Evolutionary conservation across 1,140 invertebrate species (phyloP), one percentile per base, ranked within the genome.

Genomic region (Campoletis sonorensis): DNA sequence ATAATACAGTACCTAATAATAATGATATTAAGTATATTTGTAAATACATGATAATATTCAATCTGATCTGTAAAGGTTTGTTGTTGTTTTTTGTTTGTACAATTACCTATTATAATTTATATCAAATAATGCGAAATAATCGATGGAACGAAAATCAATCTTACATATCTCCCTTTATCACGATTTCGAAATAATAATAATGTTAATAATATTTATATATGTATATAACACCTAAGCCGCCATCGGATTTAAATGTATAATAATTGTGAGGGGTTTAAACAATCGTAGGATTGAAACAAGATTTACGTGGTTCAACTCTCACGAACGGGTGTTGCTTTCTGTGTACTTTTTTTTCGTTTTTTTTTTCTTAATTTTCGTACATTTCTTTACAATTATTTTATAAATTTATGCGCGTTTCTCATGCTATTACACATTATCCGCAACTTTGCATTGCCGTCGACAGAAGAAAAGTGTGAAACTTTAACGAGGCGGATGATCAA

Each of bases 11-110:
- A 81, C 83, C 82, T 86, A 84, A 86, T 86, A 84, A 85, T 87
- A 86, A 85, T 87, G 83, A 82, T 84, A 83, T 86, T 88, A 87
- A 88, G 83, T 87, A 88, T 88, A 86, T 84, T 71, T 80, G 86
- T 87, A 87, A 87, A 88, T 88, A 88, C 81, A 87, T 85, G 82
- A 85, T 87, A 83, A 86, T 84, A 81, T 81, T 72, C 84, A n/a
- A 72, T 82, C 84, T 85, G 79, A 80, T 84, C 87, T 88, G 85
- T 85, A 83, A 90, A 87, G 84, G 83, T 45, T 45, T 45, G 8
- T 45, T 45, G 40, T 45, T 45, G 11, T 33, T 33, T 33, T 33
- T 45, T 45, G 5, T 89, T 89, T 90, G 88, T 89, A 90, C 89
- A 89, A 86, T 86, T 84, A 86, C 83, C 71, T 86, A 84, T 87